phyloP scores from a whole-genome alignment of 1,140 invertebrate genomes.

The Cardiocondyla obscurior region DNA sequence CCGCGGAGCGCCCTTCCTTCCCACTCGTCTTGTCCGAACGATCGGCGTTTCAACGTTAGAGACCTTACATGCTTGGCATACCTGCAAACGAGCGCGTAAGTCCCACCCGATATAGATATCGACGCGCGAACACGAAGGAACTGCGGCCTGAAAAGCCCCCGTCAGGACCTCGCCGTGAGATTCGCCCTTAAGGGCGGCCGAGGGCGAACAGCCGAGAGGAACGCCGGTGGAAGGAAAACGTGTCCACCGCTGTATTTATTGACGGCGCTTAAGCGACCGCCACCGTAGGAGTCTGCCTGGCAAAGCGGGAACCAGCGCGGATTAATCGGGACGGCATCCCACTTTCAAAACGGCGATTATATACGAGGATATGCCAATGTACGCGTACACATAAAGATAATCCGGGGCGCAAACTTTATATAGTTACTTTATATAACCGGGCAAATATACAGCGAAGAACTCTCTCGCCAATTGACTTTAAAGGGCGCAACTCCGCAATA shows the following conservation, averaged over 20 bases:
- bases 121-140: constrained; percentile 44
- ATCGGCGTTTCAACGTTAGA: constrained; percentile 69
- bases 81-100: constrained; percentile 70
- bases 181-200: neutral
- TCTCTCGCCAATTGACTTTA: neutral
- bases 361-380: neutral
- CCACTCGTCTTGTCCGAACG: constrained; percentile 64
- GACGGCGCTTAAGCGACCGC: neutral
- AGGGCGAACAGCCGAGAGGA: no score
- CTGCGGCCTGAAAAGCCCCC: constrained; percentile 59
- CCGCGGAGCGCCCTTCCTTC: constrained; percentile 62
- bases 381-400: neutral
- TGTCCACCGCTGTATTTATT: neutral
- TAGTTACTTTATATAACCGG: neutral
- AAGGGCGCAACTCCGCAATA: neutral
- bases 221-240: neutral
- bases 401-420: neutral
- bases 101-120: constrained; percentile 55
- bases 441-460: neutral
- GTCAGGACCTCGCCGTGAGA: neutral
- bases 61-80: constrained; percentile 73
- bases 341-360: neutral
- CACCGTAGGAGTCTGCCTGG: neutral
- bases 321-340: neutral
- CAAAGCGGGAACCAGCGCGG: neutral